Conservation (phyloP, 2,888 invertebrate species). For the Liposcelis brunnea region DNA sequence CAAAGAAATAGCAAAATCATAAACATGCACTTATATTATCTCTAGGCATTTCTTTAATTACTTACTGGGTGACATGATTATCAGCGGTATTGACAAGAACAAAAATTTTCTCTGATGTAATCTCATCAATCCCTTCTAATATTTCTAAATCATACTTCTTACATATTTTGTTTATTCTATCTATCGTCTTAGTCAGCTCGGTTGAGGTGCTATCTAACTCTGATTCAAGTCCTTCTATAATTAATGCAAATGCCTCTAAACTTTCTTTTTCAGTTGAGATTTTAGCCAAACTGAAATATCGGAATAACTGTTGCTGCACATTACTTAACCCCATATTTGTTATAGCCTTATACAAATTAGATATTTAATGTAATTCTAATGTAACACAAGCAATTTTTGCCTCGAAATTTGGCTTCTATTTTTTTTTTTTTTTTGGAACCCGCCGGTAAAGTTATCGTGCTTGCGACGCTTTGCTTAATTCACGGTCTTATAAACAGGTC, state of each 20-base stretch:
- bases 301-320: background rate
- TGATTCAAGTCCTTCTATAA: background rate
- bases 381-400: too few species aligned
- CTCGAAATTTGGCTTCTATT: too few species aligned
- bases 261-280: background rate
- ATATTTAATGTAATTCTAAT: too few species aligned
- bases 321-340: background rate
- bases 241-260: background rate
- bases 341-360: too few species aligned
- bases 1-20: background rate
- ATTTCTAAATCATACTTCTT: slow-evolving; percentile 6
- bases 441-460: too few species aligned
- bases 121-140: background rate
- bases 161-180: background rate
- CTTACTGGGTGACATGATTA: background rate
- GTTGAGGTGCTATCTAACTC: background rate
- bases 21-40: too few species aligned
- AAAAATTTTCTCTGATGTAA: background rate
- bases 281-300: background rate
- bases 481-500: too few species aligned
- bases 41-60: background rate
- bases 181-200: background rate
- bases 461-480: too few species aligned
- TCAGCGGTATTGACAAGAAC: background rate
- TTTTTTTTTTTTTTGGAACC: too few species aligned